Evolutionary conservation across 2,888 invertebrate genomes (phyloP), one percentile per base, ranked within the genome.

Genomic region (Drosophila rubida): DNA sequence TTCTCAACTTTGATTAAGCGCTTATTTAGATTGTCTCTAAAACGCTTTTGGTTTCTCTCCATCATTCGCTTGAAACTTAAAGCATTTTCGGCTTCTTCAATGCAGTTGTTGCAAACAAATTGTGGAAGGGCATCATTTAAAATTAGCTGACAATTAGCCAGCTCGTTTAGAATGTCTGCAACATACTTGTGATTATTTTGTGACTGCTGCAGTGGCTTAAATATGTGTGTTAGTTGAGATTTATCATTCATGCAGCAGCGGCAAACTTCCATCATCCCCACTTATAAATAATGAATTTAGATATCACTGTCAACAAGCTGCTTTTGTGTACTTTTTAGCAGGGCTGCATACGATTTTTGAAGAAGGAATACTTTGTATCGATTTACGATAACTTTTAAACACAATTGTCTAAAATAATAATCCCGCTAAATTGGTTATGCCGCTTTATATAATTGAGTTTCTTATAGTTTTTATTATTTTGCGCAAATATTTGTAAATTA

Each of bases 81-180:
- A 0, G 70, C 55, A 4, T 4, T 7, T 9, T 32, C 13, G 0
- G 55, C 55, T 6, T 2, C 4, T 4, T 19, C 5, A 9, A 49
- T 45, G 39, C 70, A 71, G 4, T n/a, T 30, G 6, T 16, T 1
- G 39, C 70, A 71, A n/a, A 70, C 55, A n/a, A 53, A 42, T 51
- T 64, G 59, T 0, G 69, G 22, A 1, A n/a, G 7, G 8, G 14
- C 48, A 55, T 54, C 49, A 1, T 44, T 27, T 8, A 0, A 1
- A 9, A 49, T 14, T 4, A 70, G 1, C 1, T 23, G 3, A 7
- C 4, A 32, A 8, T 55, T 39, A 0, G 53, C 0, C 5, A 70
- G 27, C 19, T 69, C 66, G 48, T 69, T 70, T 0, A 71, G 25
- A 5, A 69, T 39, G 23, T 69, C 39, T 2, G 70, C 70, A 9